Base-by-base conservation (phyloP, 2,888 invertebrate species). In the Eupithecia abbreviata region DNA sequence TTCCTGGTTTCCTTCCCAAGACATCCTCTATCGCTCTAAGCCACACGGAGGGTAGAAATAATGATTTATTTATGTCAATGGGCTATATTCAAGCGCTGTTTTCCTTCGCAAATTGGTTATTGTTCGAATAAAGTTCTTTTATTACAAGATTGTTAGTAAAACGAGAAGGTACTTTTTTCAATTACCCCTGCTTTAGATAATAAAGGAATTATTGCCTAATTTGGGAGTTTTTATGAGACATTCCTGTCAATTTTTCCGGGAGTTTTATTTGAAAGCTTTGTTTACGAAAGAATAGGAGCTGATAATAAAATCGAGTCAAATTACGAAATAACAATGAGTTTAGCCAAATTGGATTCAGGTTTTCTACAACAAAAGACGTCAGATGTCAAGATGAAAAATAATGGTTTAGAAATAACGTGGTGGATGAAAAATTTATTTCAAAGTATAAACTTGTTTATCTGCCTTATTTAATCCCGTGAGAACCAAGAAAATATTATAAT, bases 51-150 rank as follows among this genome's bases (percentile, higher is more conserved):
- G 85, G 85, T 85, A 86, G 87, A 89, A 88, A 92, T 92, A 94
- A 94, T 94, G 93, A 95, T 94, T 94, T 95, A 95, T 95, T 95
- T 92, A 94, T 94, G 93, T 94, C 94, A 94, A 94, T 94, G 92
- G 92, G 87, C 90, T 86, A 87, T 89, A 88, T 88, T 88, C 88
- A 83, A 85, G 87, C 87, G 85, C 88, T 91, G 91, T 93, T 94
- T 93, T 92, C 89, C 87, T 88, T 85, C 85, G 79, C 89, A 94
- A 94, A 94, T 94, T 93, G 94, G 93, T 94, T 94, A 95, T 94
- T 95, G 94, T 94, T 90, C 82, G 86, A 86, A 90, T 92, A 93
- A 93, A 94, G 86, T 92, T 93, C 91, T 88, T 91, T 92, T 92
- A 91, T 91, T 92, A 89, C 84, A 84, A 86, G 84, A 83, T 89